These are phyloP conservation scores for Spodoptera litura DNA, from an alignment of 1,140 invertebrate genomes.

Conservation along the genomic window DNA sequence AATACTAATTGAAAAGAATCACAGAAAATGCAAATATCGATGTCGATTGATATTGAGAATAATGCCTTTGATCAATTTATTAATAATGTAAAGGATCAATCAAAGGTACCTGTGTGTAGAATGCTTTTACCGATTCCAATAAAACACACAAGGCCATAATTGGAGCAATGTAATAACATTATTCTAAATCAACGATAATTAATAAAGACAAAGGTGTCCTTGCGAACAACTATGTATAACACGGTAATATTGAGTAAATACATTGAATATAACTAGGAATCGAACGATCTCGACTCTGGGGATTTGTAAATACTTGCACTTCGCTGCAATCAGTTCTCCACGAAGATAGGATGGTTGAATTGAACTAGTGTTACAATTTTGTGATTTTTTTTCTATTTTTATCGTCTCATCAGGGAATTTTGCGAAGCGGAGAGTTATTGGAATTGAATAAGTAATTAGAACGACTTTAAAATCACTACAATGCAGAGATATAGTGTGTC, in stretches of 20 bases:
- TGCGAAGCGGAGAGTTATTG: not conserved
- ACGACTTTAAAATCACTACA: no score
- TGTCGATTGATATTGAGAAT: not conserved
- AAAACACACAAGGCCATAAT: no score
- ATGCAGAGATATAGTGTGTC: no score
- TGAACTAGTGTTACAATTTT: not conserved
- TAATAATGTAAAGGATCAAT: no score
- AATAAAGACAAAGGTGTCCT: not conserved
- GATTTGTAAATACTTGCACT: constrained; percentile 1
- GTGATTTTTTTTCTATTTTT: not conserved
- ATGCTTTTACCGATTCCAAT: no score
- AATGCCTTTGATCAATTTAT: no score
- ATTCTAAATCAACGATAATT: no score
- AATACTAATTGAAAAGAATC: not conserved
- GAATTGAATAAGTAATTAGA: not conserved
- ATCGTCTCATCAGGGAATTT: not conserved
- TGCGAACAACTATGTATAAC: not conserved
- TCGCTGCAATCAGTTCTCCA: constrained; percentile 5
- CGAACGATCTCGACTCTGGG: not conserved
- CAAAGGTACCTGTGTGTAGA: no score
- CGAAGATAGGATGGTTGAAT: not conserved
- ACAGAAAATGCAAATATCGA: constrained; percentile 1
- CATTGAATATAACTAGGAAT: not conserved
- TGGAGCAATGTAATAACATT: no score
- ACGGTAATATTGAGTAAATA: not conserved